A percentile compares a stretch with the other conserved stretches of the same genome.
These are phyloP conservation scores for Schlechtendalia chinensis DNA, from an alignment of 1,140 invertebrate genomes.

Conservation along the genomic window DNA sequence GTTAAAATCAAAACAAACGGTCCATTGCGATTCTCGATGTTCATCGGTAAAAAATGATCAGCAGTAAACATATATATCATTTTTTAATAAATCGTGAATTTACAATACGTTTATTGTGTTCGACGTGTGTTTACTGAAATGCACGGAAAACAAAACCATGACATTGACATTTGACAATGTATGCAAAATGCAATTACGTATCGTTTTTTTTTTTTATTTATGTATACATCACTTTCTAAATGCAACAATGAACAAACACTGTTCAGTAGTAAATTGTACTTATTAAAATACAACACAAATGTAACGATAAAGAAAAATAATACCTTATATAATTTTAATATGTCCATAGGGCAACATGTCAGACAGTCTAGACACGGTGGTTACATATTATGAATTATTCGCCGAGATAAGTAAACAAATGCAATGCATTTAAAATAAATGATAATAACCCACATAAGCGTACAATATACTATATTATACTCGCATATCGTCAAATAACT, in stretches of 20 bases:
- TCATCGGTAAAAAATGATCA: too few species aligned
- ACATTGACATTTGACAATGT: not conserved
- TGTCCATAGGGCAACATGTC: constrained; percentile 1
- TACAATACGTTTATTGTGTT: too few species aligned
- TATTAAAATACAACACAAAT: constrained; percentile 13
- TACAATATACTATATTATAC: not conserved
- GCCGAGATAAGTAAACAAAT: constrained; percentile 3
- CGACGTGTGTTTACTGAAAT: not conserved
- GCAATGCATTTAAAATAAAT: not conserved
- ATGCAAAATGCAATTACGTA: not conserved
- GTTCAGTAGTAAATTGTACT: constrained; percentile 6
- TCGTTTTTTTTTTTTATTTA: not conserved
- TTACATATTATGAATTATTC: not conserved
- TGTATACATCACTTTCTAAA: constrained; percentile 17
- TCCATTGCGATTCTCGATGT: too few species aligned
- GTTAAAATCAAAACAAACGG: too few species aligned
- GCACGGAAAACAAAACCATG: not conserved
- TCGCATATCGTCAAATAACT: not conserved
- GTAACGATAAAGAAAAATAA: constrained; percentile 6
- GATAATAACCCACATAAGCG: not conserved
- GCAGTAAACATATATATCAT: too few species aligned
- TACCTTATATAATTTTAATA: not conserved
- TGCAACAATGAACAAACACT: constrained; percentile 9
- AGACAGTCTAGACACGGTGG: constrained; percentile 31
- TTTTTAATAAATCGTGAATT: too few species aligned